Evolutionary conservation across 2,888 invertebrate species (phyloP), one percentile per base, ranked within the genome.

Genomic region (Andricus curvator): DNA sequence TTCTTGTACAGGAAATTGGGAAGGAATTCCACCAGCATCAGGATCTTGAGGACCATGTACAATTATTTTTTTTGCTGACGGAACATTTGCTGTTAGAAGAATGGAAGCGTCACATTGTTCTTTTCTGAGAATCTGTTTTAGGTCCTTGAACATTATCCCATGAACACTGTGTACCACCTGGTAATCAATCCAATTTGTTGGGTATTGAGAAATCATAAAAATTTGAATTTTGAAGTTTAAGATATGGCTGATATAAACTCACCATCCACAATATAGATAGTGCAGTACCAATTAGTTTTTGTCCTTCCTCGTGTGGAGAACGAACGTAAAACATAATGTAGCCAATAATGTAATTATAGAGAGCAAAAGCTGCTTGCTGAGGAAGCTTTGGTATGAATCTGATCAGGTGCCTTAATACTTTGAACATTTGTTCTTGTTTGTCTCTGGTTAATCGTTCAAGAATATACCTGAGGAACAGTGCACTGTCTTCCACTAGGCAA

Each of bases 251-350:
- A 64, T 20, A 60, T 56, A 20, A 78, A 90, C 93, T 93, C 92
- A 97, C 98, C 97, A 99, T 98, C 99, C 99, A 99, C 2, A 99
- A 93, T 79, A 99, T 96, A 0, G 99, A 98, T 3, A 99, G 94
- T 0, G 99, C 99, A 25, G 98, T 97, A 11, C 98, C 98, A 83
- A 99, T 98, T 68, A 98, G 95, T 87, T 98, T 97, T 89, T 99
- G 98, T 0, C 98, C 98, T 70, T 98, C 97, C 90, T 99, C 99
- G 89, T 98, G 98, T 0, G 99, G 98, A 17, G 98, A 97, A 79
- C 99, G 94, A 3, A 99, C 99, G 90, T 99, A 99, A 93, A 99
- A 99, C 99, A 99, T 99, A 4, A 99, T 98, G 90, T 99, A 99
- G 2, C 99, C 99, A 87, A 99, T 99, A 88, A 99, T 97, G 89